Percentiles rank a stretch among this genome's conserved stretches.
phyloP scores from a whole-genome alignment of 2,888 invertebrate species.

The Barypeithes pellucidus region DNA sequence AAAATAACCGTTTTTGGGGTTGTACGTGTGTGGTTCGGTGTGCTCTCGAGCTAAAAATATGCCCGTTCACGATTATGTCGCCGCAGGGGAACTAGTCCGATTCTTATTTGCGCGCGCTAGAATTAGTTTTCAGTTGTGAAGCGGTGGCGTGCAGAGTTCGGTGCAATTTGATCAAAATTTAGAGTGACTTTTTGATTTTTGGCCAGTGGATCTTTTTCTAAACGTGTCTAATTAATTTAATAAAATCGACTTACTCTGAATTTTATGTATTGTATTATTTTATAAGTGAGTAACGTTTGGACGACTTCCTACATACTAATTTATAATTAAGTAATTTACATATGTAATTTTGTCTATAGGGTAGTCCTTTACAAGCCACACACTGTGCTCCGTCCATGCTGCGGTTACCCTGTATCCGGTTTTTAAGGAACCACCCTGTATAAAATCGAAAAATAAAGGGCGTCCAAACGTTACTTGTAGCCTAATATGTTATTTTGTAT shows the following conservation, averaged over 20 bases:
- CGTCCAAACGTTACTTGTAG: neutral
- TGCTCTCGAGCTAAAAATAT: too few relatives aligned
- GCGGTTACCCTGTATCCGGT: too few relatives aligned
- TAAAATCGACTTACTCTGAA: slow-evolving; percentile 12
- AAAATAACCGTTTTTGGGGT: too few relatives aligned
- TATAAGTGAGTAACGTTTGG: neutral
- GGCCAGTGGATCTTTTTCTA: slow-evolving; percentile 22
- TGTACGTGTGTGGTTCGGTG: too few relatives aligned
- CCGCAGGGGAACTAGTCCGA: too few relatives aligned
- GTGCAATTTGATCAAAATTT: slow-evolving; percentile 51
- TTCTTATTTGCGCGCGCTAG: slow-evolving; percentile 24
- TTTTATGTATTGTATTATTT: slow-evolving; percentile 18
- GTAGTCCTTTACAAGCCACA: neutral
- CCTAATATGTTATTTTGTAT: slow-evolving; percentile 21
- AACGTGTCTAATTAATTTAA: neutral
- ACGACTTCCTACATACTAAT: neutral
- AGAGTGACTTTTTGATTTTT: slow-evolving; percentile 46
- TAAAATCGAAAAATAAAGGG: too few relatives aligned
- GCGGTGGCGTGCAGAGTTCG: slow-evolving; percentile 43
- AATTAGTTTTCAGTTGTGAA: slow-evolving; percentile 30
- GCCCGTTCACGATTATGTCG: too few relatives aligned
- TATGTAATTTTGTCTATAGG: neutral
- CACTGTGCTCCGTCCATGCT: neutral
- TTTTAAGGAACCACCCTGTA: neutral
- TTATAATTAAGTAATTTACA: neutral